Conservation (phyloP, 2,113 vertebrate species). For the Columba livia region DNA sequence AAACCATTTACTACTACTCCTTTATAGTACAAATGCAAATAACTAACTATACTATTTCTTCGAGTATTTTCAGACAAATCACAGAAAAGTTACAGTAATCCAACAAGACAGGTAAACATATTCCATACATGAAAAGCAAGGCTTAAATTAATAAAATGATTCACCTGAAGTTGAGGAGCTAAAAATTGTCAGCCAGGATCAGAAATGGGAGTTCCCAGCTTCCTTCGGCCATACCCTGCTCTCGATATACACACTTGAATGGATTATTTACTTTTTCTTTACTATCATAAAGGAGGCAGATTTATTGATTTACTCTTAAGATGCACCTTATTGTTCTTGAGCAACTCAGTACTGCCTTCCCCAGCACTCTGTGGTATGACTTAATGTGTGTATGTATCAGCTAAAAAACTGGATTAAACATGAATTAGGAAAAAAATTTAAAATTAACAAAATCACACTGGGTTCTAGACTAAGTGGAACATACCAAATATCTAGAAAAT, state of each 20-base stretch:
- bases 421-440: not conserved
- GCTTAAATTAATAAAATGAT: not conserved
- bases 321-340: not conserved
- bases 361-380: not conserved
- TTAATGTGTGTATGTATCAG: not conserved
- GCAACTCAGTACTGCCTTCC: not conserved
- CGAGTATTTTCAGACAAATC: not conserved
- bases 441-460: not conserved
- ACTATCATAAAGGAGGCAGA: not conserved
- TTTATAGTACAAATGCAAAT: not conserved
- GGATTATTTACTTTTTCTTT: slow-evolving; percentile 2
- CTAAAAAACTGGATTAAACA: not conserved
- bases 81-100: not conserved
- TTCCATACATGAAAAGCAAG: not conserved
- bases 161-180: not conserved
- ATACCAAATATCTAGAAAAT: not conserved
- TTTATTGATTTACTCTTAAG: not conserved
- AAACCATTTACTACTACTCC: not conserved
- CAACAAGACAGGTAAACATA: not conserved
- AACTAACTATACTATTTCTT: not conserved
- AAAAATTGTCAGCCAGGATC: not conserved
- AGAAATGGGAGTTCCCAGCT: not conserved
- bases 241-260: not conserved
- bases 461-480: not conserved
- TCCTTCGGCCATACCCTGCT: not conserved